These are phyloP conservation scores for Listronotus bonariensis DNA, from an alignment of 1,140 invertebrate genomes.

Conservation along the genomic window DNA sequence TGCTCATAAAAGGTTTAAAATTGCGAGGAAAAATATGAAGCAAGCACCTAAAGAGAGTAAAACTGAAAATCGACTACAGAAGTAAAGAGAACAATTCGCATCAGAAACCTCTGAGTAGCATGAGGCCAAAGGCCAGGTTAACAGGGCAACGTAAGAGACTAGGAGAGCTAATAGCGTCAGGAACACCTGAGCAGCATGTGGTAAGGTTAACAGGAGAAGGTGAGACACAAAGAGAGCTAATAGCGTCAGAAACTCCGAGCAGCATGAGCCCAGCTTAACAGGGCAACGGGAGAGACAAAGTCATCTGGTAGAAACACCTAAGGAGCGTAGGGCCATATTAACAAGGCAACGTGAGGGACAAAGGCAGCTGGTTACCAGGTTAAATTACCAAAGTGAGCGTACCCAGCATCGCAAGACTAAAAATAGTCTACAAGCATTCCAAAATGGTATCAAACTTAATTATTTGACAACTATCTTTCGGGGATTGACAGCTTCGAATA, in stretches of 20 bases:
- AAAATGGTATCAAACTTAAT: no score
- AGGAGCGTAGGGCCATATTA: not conserved
- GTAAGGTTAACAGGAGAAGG: not conserved
- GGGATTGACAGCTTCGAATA: no score
- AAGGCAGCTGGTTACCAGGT: not conserved
- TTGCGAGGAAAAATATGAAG: no score
- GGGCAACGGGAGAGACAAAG: not conserved
- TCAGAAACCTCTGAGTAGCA: not conserved
- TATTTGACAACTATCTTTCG: no score
- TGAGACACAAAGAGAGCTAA: not conserved
- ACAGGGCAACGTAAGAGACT: not conserved
- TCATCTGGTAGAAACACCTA: not conserved
- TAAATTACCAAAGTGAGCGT: no score
- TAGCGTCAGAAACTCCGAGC: not conserved
- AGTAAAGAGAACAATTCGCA: not conserved
- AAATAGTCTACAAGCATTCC: no score
- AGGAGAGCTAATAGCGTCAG: not conserved
- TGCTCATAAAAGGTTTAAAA: no score
- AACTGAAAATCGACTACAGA: not conserved
- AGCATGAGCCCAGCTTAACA: not conserved
- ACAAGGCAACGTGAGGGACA: not conserved
- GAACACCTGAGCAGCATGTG: not conserved
- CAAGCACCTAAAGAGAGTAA: no score
- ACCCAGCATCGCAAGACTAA: no score
- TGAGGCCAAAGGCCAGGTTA: constrained; percentile 1